Evolutionary conservation across 1,140 invertebrate species (phyloP).

Genomic region (Trissolcus basalis): DNA sequence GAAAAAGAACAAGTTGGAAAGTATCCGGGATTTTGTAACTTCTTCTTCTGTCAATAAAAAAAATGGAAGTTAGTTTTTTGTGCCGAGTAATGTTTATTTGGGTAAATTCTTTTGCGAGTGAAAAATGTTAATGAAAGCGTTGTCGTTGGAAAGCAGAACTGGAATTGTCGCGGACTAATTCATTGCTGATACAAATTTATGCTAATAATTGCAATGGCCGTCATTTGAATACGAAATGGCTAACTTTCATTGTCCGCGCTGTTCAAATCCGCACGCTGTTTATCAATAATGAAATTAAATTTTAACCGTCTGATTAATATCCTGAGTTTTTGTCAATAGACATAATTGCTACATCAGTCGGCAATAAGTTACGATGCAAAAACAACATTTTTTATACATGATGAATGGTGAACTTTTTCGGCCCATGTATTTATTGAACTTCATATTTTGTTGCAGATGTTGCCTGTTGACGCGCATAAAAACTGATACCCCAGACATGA

Average conservation of each 20-base stretch:
- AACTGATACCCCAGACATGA: conserved; percentile 26
- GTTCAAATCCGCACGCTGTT: conserved; percentile 37
- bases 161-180: conserved; percentile 49
- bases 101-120: background rate
- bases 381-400: background rate
- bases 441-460: conserved; percentile 51
- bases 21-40: no score
- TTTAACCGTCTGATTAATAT: conserved; percentile 34
- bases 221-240: conserved; percentile 52
- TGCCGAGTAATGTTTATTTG: conserved; percentile 15
- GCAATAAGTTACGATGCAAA: conserved; percentile 8
- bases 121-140: conserved; percentile 47
- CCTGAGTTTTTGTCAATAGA: conserved; percentile 14
- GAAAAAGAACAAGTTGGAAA: background rate
- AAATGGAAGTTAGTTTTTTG: no score
- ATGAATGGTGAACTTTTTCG: conserved; percentile 1
- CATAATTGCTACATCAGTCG: conserved; percentile 9
- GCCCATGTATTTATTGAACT: conserved; percentile 18
- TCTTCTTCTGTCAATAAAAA: no score
- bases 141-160: conserved; percentile 8
- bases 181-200: conserved; percentile 51
- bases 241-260: conserved; percentile 46
- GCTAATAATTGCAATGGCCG: conserved; percentile 51
- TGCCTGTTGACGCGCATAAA: conserved; percentile 36
- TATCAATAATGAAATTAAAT: conserved; percentile 50